Base-by-base conservation (phyloP, 2,888 invertebrate genomes). In the Phragmatobia fuliginosa region DNA sequence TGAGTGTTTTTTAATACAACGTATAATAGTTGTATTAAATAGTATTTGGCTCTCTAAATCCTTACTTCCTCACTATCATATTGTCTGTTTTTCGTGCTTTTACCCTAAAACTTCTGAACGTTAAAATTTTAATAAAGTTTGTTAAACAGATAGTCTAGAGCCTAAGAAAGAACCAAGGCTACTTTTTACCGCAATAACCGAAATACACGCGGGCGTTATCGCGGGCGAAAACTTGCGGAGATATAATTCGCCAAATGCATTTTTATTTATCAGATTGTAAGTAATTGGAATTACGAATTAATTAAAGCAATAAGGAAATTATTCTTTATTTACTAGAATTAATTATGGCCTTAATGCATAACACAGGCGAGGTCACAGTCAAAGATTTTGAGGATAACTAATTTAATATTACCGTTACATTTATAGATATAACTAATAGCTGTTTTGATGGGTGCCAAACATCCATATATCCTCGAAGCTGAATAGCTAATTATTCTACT, bases 281-380 rank as follows among this genome's bases (percentile, higher is more conserved):
- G n/a, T n/a, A n/a, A 49, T 21, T 49, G 49, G n/a, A 61, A 38
- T 25, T 61, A 6, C 25, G 7, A 33, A 33, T 33, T 33, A 33
- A 33, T 33, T 3, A 18, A 10, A 41, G 41, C 11, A 41, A 41
- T 41, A 41, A 41, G 41, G 41, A 41, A 38, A 41, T 41, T 2
- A 16, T 62, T 62, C 31, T 21, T 62, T 62, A 62, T 62, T 41
- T 41, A 28, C 21, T 31, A 41, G 31, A n/a, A 31, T 41, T 41
- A 41, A 41, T 41, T 41, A 62, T 41, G 21, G 3, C 31, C 31
- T 62, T 10, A 62, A 41, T 31, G 6, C 45, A n/a, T 45, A 45
- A 1, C 21, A 45, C 8, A 45, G 45, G 21, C 45, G n/a, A 49
- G 45, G 45, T 10, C 45, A n/a, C 45, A 45, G 45, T 21, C 45